Conservation (phyloP, 2,888 invertebrate genomes). For the Uropetala carovei region DNA sequence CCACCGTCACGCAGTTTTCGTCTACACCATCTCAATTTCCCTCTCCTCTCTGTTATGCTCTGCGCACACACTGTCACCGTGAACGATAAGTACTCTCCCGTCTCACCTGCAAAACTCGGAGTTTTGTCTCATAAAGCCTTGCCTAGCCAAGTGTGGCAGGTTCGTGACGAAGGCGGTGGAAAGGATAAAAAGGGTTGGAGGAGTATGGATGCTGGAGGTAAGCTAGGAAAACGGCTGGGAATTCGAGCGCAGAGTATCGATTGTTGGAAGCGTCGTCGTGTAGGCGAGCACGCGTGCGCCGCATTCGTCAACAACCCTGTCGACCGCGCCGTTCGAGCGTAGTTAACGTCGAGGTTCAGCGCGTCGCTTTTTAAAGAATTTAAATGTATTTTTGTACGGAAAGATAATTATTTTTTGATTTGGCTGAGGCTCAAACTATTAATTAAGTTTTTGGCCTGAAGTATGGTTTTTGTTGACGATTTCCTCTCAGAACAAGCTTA, state of each 20-base stretch:
- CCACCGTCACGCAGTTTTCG: not conserved
- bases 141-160: not conserved
- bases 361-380: too few species aligned
- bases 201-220: too few species aligned
- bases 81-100: not conserved
- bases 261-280: not conserved
- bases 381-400: too few species aligned
- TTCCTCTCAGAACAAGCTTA: too few species aligned
- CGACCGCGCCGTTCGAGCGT: not conserved
- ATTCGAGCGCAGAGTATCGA: not conserved
- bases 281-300: not conserved
- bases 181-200: too few species aligned
- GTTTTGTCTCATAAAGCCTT: slow-evolving; percentile 1
- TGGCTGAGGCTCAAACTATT: too few species aligned
- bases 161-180: not conserved
- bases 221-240: not conserved
- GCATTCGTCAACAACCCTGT: not conserved
- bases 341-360: too few species aligned
- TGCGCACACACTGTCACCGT: not conserved
- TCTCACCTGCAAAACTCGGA: not conserved
- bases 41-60: not conserved
- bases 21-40: not conserved
- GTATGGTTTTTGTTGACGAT: too few species aligned
- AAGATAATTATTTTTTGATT: too few species aligned
- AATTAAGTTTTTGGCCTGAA: too few species aligned